These are phyloP conservation scores for Lytechinus variegatus DNA, from an alignment of 35 echinoderm and acorn worm species.

Conservation along the genomic window DNA sequence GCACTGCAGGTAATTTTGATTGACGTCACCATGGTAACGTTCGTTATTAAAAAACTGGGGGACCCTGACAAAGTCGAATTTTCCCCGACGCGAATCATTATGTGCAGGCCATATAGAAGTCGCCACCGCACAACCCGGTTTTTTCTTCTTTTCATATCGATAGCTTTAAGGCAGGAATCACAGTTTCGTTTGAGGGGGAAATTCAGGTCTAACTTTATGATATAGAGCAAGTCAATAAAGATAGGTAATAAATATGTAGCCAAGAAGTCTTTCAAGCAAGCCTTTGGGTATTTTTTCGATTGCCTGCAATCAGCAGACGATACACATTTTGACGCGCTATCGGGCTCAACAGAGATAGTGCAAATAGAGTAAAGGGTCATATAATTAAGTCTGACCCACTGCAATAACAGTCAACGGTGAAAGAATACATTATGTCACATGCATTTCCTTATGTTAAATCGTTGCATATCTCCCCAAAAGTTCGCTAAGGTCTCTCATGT, in stretches of 20 bases:
- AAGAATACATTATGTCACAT: not conserved
- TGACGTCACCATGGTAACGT: conserved; percentile 10
- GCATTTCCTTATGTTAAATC: not conserved
- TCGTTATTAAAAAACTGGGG: conserved; percentile 21
- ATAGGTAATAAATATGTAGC: not conserved
- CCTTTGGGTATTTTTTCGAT: not conserved
- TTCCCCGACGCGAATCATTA: conserved; percentile 3
- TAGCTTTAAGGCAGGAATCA: conserved; percentile 10
- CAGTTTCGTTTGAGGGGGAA: not conserved
- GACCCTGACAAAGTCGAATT: conserved; percentile 2
- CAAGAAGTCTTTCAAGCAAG: not conserved
- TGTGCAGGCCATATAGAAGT: not conserved
- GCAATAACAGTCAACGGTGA: not conserved
- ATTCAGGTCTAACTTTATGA: not conserved
- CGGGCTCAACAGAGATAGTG: not conserved
- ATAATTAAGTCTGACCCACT: not conserved
- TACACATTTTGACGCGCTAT: not conserved
- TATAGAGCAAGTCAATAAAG: not conserved
- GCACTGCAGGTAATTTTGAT: conserved; percentile 21
- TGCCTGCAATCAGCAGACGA: not conserved
- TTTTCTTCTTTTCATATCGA: not conserved
- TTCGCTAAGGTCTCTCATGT: no score
- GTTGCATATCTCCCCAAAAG: no score
- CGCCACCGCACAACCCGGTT: not conserved
- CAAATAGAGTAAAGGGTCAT: not conserved